A percentile compares a stretch with the other conserved stretches of the same genome.
Conservation (phyloP, 2,888 invertebrate genomes). For the Luperina nickerlii region DNA sequence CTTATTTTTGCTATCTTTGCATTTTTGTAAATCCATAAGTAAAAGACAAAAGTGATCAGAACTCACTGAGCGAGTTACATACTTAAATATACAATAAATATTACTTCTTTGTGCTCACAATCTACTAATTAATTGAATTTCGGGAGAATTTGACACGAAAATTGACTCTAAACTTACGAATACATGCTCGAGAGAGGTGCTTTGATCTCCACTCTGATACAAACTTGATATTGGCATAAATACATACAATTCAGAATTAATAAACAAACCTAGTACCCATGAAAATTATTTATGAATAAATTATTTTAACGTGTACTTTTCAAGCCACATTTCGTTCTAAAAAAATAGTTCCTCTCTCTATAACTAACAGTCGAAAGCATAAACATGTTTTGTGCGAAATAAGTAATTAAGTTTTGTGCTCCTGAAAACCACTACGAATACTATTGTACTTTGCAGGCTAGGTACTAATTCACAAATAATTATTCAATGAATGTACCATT, state of each 20-base stretch:
- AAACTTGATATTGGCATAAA: conserved; percentile 56
- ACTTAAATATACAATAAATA: conserved; percentile 76
- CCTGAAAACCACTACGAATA: conserved; percentile 70
- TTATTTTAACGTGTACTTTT: conserved; percentile 34
- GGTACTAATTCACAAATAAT: conserved; percentile 67
- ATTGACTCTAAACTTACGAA: conserved; percentile 88
- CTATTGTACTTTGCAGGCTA: conserved; percentile 88
- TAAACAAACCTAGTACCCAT: conserved; percentile 37
- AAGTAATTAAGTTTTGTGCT: conserved; percentile 66
- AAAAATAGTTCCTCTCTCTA: conserved; percentile 59
- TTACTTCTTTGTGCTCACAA: conserved; percentile 77
- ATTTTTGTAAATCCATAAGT: background rate
- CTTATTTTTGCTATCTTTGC: background rate
- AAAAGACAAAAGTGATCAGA: conserved; percentile 61
- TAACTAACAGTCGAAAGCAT: conserved; percentile 48
- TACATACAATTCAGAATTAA: conserved; percentile 48
- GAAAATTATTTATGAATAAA: conserved; percentile 45
- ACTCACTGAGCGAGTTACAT: conserved; percentile 73
- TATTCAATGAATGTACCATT: conserved; percentile 52
- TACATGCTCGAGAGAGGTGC: conserved; percentile 71
- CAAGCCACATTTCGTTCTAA: conserved; percentile 32
- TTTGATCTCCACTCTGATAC: conserved; percentile 53
- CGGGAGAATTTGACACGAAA: conserved; percentile 90
- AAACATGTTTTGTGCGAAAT: conserved; percentile 71
- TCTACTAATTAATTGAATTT: conserved; percentile 90